Evolutionary conservation across 2,113 vertebrate genomes (phyloP).

Genomic region (Tretioscincus oriximinensis): DNA sequence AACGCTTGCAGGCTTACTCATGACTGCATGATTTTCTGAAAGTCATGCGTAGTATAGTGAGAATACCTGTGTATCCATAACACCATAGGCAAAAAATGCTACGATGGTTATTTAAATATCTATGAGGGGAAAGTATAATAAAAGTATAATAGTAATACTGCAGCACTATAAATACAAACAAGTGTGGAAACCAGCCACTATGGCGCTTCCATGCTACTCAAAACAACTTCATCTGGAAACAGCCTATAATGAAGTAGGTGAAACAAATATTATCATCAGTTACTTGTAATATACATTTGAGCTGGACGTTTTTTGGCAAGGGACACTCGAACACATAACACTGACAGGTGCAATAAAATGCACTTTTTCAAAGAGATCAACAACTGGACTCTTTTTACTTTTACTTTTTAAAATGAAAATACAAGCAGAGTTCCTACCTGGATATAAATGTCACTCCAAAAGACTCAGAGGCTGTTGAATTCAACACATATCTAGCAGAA

Average conservation of each 20-base stretch:
- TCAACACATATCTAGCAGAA: background rate
- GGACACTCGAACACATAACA: background rate
- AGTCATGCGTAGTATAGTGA: too few relatives aligned
- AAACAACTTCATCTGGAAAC: too few relatives aligned
- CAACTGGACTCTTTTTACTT: background rate
- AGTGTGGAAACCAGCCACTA: too few relatives aligned
- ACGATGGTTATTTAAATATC: too few relatives aligned
- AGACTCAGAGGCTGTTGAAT: background rate
- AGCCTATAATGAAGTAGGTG: background rate
- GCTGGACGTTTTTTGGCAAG: background rate
- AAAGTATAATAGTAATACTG: too few relatives aligned
- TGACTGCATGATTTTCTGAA: too few relatives aligned
- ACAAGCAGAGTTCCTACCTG: constrained; percentile 9
- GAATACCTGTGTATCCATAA: too few relatives aligned
- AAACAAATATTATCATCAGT: background rate
- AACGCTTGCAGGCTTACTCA: too few relatives aligned
- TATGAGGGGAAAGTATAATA: too few relatives aligned
- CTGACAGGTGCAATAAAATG: background rate
- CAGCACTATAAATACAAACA: too few relatives aligned
- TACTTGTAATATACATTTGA: background rate
- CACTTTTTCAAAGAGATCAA: background rate
- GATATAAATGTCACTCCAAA: background rate
- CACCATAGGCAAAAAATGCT: too few relatives aligned
- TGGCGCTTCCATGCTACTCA: too few relatives aligned
- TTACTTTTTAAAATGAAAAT: background rate